Percentiles rank a stretch among this genome's conserved stretches.
Evolutionary conservation across 2,113 vertebrate genomes (phyloP).

Genomic region (Trematomus loennbergii): DNA sequence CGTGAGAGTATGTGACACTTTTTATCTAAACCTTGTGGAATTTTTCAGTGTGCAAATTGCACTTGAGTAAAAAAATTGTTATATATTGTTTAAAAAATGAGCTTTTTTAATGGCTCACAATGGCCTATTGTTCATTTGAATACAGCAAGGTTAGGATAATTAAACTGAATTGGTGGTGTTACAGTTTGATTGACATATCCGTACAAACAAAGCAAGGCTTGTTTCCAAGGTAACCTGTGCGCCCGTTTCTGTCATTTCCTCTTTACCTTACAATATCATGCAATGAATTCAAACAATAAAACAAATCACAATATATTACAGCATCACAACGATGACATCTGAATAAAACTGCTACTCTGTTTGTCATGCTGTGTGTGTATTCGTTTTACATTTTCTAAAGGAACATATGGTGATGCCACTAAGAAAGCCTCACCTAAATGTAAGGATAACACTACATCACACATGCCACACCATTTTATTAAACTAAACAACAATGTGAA

Average conservation of each 20-base stretch:
- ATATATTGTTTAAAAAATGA: neutral
- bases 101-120: neutral
- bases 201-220: slow-evolving; percentile 39
- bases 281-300: neutral
- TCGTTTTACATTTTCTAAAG: too few relatives aligned
- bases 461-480: too few relatives aligned
- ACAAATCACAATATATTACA: neutral
- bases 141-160: slow-evolving; percentile 19
- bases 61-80: neutral
- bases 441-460: too few relatives aligned
- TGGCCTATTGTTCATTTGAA: neutral
- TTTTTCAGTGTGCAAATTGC: neutral
- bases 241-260: slow-evolving; percentile 16
- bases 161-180: slow-evolving; percentile 29
- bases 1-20: neutral
- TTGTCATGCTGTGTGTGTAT: neutral
- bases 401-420: neutral
- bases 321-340: neutral
- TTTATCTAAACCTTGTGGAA: neutral
- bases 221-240: slow-evolving; percentile 68
- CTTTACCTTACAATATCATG: slow-evolving; percentile 21
- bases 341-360: neutral
- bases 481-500: neutral
- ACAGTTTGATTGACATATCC: slow-evolving; percentile 31
- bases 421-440: neutral